These are phyloP conservation scores for Tenualosa ilisha DNA, from an alignment of 2,797 vertebrate genomes.

Conservation along the genomic window DNA sequence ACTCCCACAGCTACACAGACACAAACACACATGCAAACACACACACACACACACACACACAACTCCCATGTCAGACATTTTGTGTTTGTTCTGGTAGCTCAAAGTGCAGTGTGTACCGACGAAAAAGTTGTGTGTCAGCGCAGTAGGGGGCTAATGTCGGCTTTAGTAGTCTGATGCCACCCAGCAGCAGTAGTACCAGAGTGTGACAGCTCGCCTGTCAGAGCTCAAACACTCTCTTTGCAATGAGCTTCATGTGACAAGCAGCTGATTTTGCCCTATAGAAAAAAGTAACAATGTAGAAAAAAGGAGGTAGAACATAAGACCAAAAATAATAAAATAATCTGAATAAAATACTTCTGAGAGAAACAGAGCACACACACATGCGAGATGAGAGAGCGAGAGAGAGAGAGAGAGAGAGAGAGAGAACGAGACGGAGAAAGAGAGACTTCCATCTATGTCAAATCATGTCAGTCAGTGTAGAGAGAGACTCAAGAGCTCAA, in stretches of 20 bases:
- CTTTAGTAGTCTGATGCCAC: slow-evolving; percentile 65
- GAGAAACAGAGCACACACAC: neutral
- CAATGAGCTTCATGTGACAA: slow-evolving; percentile 63
- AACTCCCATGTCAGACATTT: neutral
- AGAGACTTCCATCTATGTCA: neutral
- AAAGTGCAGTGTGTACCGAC: slow-evolving; percentile 49
- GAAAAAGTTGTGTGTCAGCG: slow-evolving; percentile 50
- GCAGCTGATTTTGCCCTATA: slow-evolving; percentile 59
- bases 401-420: slow-evolving; percentile 8
- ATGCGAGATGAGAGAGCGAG: slow-evolving; percentile 10
- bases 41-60: slow-evolving; percentile 7
- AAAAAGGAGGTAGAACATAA: neutral
- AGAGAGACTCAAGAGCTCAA: neutral
- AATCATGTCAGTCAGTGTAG: neutral
- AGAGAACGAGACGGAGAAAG: too few species aligned
- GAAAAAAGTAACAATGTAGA: slow-evolving; percentile 44
- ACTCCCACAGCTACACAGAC: neutral
- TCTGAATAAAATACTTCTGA: neutral
- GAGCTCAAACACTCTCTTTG: slow-evolving; percentile 64
- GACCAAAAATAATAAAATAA: slow-evolving; percentile 37
- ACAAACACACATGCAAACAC: neutral
- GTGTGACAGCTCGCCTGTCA: slow-evolving; percentile 58
- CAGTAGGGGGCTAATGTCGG: slow-evolving; percentile 64
- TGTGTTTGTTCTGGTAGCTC: slow-evolving; percentile 54
- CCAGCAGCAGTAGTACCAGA: slow-evolving; percentile 37